Percentiles rank a stretch among this genome's conserved stretches.
Evolutionary conservation across 1,140 invertebrate genomes (phyloP).

Genomic region (Caenorhabditis inopinata): DNA sequence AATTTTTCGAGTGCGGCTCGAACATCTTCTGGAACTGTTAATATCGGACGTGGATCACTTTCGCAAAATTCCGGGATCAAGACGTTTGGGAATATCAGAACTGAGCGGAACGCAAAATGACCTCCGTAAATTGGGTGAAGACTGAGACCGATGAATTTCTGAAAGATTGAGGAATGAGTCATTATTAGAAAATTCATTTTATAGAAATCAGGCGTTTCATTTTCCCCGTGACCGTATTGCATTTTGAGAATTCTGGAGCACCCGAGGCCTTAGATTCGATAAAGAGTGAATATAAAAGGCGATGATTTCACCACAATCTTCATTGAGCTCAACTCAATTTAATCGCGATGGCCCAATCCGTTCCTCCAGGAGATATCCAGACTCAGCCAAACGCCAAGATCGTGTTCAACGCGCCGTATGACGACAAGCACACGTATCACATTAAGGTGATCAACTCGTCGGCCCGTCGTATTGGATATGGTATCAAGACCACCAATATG

Average conservation of each 20-base stretch:
- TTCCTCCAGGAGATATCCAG: conserved; percentile 48
- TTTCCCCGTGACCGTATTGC: background rate
- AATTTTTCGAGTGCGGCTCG: conserved; percentile 47
- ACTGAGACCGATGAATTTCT: conserved; percentile 53
- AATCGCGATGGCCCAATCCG: conserved; percentile 41
- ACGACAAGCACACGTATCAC: conserved; percentile 51
- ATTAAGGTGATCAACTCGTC: conserved; percentile 47
- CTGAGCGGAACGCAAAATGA: conserved; percentile 51
- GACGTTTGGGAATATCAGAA: conserved; percentile 49
- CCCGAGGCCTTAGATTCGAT: background rate
- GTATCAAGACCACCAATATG: conserved; percentile 51
- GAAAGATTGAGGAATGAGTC: background rate
- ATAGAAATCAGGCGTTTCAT: background rate
- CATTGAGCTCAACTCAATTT: background rate
- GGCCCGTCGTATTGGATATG: conserved; percentile 44
- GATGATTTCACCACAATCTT: background rate
- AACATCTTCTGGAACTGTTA: background rate
- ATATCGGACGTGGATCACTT: conserved; percentile 4
- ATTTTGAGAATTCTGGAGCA: background rate
- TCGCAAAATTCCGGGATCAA: background rate
- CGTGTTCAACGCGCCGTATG: conserved; percentile 51
- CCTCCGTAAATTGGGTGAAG: conserved; percentile 53
- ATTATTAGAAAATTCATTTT: background rate
- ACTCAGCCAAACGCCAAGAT: conserved; percentile 47
- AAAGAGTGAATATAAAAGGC: background rate